Evolutionary conservation across 2,797 vertebrate genomes (phyloP).

Genomic region (Clamator glandarius): DNA sequence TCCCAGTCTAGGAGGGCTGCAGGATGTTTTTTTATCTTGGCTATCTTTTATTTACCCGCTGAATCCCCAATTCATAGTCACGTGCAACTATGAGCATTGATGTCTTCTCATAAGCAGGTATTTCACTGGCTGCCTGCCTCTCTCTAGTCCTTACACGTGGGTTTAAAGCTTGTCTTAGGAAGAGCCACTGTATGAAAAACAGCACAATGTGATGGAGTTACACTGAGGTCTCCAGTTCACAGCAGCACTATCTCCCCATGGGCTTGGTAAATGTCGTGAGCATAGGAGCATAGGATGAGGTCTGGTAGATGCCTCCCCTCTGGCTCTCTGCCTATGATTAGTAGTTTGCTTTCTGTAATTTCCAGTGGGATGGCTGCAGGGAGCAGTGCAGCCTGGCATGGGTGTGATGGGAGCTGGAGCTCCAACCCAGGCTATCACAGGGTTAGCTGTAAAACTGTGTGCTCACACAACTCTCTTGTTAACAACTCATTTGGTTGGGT

Average conservation of each 20-base stretch:
- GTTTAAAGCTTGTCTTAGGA: neutral
- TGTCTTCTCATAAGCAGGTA: neutral
- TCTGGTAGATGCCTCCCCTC: rapidly evolving
- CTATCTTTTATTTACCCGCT: rapidly evolving
- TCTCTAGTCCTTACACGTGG: rapidly evolving
- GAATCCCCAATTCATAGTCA: rapidly evolving
- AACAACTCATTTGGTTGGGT: neutral
- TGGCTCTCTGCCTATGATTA: neutral
- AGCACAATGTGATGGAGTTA: rapidly evolving
- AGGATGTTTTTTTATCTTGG: neutral
- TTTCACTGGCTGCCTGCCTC: neutral
- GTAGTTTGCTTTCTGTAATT: neutral
- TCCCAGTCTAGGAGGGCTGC: neutral
- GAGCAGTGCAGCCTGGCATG: neutral
- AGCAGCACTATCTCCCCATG: rapidly evolving
- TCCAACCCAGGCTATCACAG: rapidly evolving
- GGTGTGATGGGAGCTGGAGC: neutral
- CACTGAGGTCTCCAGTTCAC: rapidly evolving
- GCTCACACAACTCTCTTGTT: rapidly evolving
- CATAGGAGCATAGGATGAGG: rapidly evolving
- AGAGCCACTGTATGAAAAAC: neutral
- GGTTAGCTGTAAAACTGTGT: neutral
- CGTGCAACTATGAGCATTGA: rapidly evolving
- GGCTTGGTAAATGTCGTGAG: neutral
- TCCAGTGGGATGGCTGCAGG: neutral